Conservation (phyloP, 2,888 invertebrate genomes). For the Drosophila fungiperda region DNA sequence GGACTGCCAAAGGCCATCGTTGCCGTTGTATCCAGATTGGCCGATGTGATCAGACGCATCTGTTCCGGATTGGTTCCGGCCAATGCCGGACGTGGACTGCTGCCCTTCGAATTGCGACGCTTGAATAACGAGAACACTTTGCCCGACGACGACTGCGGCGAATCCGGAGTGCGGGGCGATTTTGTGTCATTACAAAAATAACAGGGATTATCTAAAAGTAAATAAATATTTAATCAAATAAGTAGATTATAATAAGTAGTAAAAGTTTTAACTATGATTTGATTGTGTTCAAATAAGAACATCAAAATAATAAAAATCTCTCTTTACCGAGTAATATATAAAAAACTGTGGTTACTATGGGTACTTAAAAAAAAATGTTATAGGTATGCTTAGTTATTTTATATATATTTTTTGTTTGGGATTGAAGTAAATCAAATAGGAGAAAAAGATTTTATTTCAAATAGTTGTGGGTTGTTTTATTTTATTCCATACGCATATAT, state of each 20-base stretch:
- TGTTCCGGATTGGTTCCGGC: slow-evolving; percentile 74
- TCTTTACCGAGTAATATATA: neutral
- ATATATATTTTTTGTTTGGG: no score
- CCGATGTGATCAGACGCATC: slow-evolving; percentile 83
- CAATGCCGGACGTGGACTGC: slow-evolving; percentile 75
- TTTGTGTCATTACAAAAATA: slow-evolving; percentile 85
- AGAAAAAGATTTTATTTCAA: no score
- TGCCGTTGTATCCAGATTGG: slow-evolving; percentile 83
- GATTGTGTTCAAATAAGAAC: neutral
- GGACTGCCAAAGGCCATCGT: slow-evolving; percentile 84
- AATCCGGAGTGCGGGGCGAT: slow-evolving; percentile 84
- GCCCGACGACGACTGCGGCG: slow-evolving; percentile 80
- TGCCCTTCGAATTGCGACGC: slow-evolving; percentile 84
- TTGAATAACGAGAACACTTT: slow-evolving; percentile 84
- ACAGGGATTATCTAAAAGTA: slow-evolving; percentile 84
- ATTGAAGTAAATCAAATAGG: no score
- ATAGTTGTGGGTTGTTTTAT: no score
- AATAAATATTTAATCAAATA: neutral
- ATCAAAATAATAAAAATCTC: neutral
- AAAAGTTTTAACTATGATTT: neutral
- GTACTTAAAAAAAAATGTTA: no score
- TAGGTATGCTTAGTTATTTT: no score
- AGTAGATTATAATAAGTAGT: no score
- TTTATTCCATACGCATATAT: no score
- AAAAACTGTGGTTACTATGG: no score